Conservation (phyloP, 2,113 vertebrate species). For the Neomonachus schauinslandi region DNA sequence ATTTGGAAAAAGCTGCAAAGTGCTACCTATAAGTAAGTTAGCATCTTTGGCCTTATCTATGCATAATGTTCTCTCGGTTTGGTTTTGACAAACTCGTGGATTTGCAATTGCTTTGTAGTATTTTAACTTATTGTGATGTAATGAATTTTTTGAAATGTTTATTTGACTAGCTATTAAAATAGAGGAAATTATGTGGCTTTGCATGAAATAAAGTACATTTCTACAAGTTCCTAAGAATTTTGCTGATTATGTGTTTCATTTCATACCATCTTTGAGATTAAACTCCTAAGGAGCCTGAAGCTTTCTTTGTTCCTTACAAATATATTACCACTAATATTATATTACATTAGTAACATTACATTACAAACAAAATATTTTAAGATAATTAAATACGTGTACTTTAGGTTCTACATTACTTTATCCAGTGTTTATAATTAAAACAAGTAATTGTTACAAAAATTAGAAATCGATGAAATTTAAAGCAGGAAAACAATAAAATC, state of each 20-base stretch:
- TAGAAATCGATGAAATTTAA: not conserved
- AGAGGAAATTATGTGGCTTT: constrained; percentile 69
- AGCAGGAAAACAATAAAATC: not conserved
- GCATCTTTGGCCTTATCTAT: constrained; percentile 81
- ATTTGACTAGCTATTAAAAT: constrained; percentile 80
- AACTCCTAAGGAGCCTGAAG: not conserved
- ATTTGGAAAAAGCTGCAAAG: constrained; percentile 74
- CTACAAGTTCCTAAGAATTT: constrained; percentile 65
- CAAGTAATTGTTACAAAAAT: not conserved
- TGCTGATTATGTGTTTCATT: constrained; percentile 46
- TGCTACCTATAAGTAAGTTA: constrained; percentile 80
- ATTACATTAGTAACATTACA: too few species aligned
- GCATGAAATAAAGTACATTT: constrained; percentile 87
- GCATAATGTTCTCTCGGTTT: constrained; percentile 71
- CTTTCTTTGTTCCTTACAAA: not conserved
- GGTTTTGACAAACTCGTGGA: constrained; percentile 79
- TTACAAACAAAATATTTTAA: constrained; percentile 17
- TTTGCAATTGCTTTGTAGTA: constrained; percentile 77
- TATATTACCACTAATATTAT: not conserved
- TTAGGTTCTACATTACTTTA: not conserved
- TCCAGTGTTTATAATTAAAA: constrained; percentile 10
- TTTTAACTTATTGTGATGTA: constrained; percentile 85
- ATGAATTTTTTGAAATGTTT: constrained; percentile 82
- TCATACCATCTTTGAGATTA: constrained; percentile 38
- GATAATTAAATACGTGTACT: not conserved